Base-by-base conservation (phyloP, 2,888 invertebrate genomes). In the Amiota communis region DNA sequence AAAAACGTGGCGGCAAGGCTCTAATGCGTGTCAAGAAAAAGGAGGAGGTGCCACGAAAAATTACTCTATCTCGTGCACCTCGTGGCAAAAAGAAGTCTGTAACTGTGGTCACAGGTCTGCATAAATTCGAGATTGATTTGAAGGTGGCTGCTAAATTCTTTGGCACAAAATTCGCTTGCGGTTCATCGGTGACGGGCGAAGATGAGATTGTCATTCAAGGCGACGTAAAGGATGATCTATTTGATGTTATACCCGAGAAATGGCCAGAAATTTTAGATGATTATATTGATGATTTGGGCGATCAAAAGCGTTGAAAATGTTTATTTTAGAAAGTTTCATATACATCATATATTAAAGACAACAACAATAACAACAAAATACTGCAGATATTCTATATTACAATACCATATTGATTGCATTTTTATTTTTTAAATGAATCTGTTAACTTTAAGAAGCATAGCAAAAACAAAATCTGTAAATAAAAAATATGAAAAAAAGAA, bases 141-240 rank as follows among this genome's bases (percentile, higher is more conserved):
- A 99, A 99, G 91, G 97, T 97, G 78, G 99, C 99, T 72, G 96
- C 98, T 48, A 99, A 99, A 90, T 97, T 96, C 89, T 99, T 99
- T 91, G 97, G 98, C 57, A 96, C 96, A 73, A 97, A 96, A 90
- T 99, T 99, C 91, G 98, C 99, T 8, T 99, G 99, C 91, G 99
- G 99, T n/a, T 97, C 98, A 9, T 99, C 99, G 11, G 98, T 99
- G 1, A 98, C 98, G 48, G 98, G 98, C 8, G 97, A 98, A 80
- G 99, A 99, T 92, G 99, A 99, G 91, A 99, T 99, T 87, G 99
- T 99, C 64, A 98, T 99, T 87, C 99, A 99, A 90, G 99, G 98
- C 72, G 98, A 99, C 91, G 98, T 99, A 0, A 98, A 99, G 90
- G 98, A 99, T 91, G 99, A 99, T 84, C 91, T 99, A 36, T 97